Base-by-base conservation (phyloP, 2,888 invertebrate genomes). In the Eueremaeus valkanovi region DNA sequence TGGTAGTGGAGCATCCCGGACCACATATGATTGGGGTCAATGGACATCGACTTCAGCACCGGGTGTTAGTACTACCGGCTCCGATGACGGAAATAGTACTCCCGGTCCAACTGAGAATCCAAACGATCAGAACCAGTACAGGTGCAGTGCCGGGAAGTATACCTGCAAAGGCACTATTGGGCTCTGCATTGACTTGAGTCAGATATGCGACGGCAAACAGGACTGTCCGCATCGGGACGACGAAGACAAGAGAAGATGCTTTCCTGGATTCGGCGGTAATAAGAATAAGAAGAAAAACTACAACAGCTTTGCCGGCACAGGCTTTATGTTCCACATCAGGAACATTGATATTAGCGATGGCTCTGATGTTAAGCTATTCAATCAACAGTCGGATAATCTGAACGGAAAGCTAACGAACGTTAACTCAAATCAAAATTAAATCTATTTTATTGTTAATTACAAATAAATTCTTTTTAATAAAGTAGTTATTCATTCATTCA, bases 151-250 rank as follows among this genome's bases (percentile, higher is more conserved):
- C 11, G 75, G 75, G 29, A 61, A 61, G 45, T 75, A 75, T 45
- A 55, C 72, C 16, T 75, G 75, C 70, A 40, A 70, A 18, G 75
- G 75, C 0, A 63, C 75, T 13, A 70, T 72, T 49, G 75, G 75
- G 6, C 21, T 75, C 51, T 75, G 75, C 42, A 58, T 75, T 18
- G 9, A 11, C 1, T 13, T 75, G 27, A 55, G 0, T 13, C 70
- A 75, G 51, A 61, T 75, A 3, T 75, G 75, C n/a, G 51, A 75
- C 29, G 49, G 51, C 27, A 31, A 72, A 33, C 49, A 55, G 13
- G 75, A 75, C 55, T 75, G 75, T 72, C 75, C 75, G 0, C 42
- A 72, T 42, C 21, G 21, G 16, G 75, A 75, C 27, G 75, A 75
- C 36, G 75, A 75, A 21, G 51, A 75, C 9, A 6, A 16, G 13